phyloP scores from a whole-genome alignment of 2,113 vertebrate genomes.

The Cheirogaleus medius region DNA sequence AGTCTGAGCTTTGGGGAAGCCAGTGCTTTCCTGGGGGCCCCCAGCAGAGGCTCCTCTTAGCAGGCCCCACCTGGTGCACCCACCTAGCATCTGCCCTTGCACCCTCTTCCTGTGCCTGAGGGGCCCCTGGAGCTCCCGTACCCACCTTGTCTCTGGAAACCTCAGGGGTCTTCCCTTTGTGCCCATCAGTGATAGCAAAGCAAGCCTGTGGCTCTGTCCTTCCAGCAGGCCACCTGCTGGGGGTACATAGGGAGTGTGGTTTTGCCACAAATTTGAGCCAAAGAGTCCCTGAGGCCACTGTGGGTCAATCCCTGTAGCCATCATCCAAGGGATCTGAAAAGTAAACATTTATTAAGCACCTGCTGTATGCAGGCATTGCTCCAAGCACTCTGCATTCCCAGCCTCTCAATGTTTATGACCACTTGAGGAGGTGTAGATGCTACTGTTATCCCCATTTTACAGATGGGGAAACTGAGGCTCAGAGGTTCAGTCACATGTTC shows the following conservation, averaged over 20 bases:
- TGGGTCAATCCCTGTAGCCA: neutral
- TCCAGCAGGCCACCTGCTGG: neutral
- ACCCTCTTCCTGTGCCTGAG: neutral
- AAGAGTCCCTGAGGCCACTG: neutral
- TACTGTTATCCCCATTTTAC: neutral
- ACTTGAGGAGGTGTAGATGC: neutral
- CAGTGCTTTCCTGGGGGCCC: neutral
- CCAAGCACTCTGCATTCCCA: neutral
- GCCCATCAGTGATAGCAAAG: neutral
- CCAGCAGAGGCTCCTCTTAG: neutral
- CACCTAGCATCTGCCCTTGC: neutral
- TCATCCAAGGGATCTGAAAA: neutral
- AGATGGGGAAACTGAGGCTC: neutral
- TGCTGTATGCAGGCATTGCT: neutral
- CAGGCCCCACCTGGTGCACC: neutral
- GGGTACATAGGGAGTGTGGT: neutral
- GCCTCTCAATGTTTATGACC: neutral
- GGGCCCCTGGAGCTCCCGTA: neutral
- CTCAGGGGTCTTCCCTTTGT: neutral
- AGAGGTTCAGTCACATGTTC: neutral
- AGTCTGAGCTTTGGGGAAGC: neutral
- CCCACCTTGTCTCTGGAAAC: neutral
- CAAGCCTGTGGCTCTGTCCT: neutral
- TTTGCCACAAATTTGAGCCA: neutral
- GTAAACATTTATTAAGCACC: neutral